Evolutionary conservation across 1,140 invertebrate genomes (phyloP), one percentile per base, ranked within the genome.

Genomic region (Bemisia tabaci): DNA sequence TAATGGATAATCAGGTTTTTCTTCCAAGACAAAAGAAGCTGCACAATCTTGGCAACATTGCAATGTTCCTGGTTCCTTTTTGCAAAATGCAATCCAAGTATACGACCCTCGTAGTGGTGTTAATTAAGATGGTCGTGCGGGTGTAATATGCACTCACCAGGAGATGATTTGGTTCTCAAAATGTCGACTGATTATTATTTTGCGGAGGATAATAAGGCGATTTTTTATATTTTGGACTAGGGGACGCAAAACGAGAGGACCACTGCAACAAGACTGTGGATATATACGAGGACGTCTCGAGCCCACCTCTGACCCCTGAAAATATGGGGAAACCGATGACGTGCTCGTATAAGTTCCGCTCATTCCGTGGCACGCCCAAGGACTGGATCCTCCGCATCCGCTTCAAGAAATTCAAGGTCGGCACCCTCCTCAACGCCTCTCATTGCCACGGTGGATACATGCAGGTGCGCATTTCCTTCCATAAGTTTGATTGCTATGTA

Each of bases 251-350:
- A 74, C 80, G 85, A 69, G 64, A 68, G 59, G 89, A 90, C 75
- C 87, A 91, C 71, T 95, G 92, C 78, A 94, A 94, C 78, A 93
- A 92, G 75, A 94, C 91, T 1, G 91, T 94, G 62, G 92, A 93
- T 72, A 90, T 94, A 65, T 93, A 93, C 77, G 90, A 94, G 73
- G 90, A 94, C 75, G 90, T 95, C 2, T 86, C 87, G 12, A 91
- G 87, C 67, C 92, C 92, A 21, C 85, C 89, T 68, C 85, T 94
- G 75, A 92, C 85, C 27, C 78, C 85, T n/a, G 84, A 86, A 65
- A 94, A 89, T 74, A 83, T 86, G 72, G 90, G 90, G 5, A 84
- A 87, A 69, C 90, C 91, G 1, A 81, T 95, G 75, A 91, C 89
- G 33, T 95, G 91, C 77, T 91, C 84, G 82, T 95, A 94, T 78